Conservation (phyloP, 2,113 vertebrate genomes). For the Tachycineta bicolor region DNA sequence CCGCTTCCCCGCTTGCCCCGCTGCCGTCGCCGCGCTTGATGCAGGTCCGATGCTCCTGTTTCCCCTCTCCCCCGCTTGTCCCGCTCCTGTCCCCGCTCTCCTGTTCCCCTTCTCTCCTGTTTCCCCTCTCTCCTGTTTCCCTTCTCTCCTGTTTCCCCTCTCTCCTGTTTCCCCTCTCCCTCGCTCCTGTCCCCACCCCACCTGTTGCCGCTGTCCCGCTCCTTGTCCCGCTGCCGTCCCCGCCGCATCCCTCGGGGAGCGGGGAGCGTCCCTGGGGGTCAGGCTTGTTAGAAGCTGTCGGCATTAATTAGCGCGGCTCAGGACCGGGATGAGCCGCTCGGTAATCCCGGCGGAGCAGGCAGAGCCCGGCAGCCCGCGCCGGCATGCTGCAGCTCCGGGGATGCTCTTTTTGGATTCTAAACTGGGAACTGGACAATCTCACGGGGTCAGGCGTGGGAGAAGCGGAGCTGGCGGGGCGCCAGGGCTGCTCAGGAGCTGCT, state of each 20-base stretch:
- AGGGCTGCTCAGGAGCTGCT: not conserved
- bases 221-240: not conserved
- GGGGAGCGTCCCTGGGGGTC: not conserved
- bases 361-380: not conserved
- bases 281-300: not conserved
- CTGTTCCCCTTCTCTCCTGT: too few species aligned
- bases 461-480: not conserved
- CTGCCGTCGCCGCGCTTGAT: too few species aligned
- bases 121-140: too few species aligned
- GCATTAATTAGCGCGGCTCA: not conserved
- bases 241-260: not conserved
- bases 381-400: not conserved
- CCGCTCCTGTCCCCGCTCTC: not conserved
- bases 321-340: not conserved
- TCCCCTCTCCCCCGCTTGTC: too few species aligned
- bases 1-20: too few species aligned
- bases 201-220: not conserved
- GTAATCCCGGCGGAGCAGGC: not conserved
- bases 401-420: not conserved
- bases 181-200: not conserved
- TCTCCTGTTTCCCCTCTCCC: not conserved
- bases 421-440: not conserved
- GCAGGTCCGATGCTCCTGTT: accelerated
- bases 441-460: too few species aligned
- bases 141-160: not conserved